phyloP scores from a whole-genome alignment of 2,113 vertebrate species.

The Cavia porcellus region DNA sequence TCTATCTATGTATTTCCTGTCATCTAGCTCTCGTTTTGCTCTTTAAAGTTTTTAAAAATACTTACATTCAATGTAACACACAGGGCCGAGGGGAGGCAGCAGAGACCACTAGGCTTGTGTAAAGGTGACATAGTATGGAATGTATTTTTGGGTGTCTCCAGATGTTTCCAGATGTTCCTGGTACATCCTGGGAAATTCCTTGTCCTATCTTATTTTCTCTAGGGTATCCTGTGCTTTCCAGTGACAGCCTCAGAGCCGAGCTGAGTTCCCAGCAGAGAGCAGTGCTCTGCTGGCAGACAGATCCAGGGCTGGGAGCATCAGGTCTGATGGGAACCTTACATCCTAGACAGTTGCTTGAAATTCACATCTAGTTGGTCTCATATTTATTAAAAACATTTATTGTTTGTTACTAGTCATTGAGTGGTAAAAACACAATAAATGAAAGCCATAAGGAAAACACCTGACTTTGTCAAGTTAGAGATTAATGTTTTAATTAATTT shows the following conservation, averaged over 20 bases:
- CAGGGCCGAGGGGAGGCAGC: not conserved
- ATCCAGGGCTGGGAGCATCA: not conserved
- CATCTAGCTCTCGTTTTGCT: not conserved
- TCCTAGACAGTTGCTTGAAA: not conserved
- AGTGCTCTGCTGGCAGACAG: not conserved
- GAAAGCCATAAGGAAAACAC: constrained; percentile 47
- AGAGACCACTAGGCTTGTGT: not conserved
- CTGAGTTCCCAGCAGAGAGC: not conserved
- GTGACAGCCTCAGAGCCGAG: not conserved
- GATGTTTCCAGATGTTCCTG: not conserved
- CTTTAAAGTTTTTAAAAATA: not conserved
- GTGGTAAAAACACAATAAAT: not conserved
- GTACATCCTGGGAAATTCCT: not conserved
- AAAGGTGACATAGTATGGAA: not conserved
- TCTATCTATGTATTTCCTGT: not conserved
- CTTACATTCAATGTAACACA: not conserved
- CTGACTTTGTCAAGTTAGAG: not conserved
- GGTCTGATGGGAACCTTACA: not conserved
- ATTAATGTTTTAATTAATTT: constrained; percentile 51
- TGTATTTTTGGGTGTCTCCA: not conserved
- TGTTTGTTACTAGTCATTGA: not conserved
- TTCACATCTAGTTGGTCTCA: not conserved
- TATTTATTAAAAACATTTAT: constrained; percentile 14
- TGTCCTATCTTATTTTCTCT: not conserved
- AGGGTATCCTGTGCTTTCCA: not conserved